Base-by-base conservation (phyloP, 37 sponge, comb jelly and placozoan genomes). In the Tethya wilhelma region DNA sequence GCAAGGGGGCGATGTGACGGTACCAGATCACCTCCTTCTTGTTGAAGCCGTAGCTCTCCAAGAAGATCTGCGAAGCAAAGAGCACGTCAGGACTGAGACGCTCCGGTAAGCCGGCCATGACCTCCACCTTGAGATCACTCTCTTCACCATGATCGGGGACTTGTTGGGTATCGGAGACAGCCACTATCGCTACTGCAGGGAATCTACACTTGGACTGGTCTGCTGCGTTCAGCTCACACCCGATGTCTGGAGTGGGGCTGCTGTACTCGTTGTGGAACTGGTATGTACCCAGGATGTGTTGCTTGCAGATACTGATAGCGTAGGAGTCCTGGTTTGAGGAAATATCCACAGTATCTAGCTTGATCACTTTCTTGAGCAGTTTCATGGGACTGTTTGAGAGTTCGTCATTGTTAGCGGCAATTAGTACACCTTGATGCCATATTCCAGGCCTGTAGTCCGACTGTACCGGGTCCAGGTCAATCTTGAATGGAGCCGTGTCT, bases 21-120 rank as follows among this genome's bases (percentile, higher is more conserved):
- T 81, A 74, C 90, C 91, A 91, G 38, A 91, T 78, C 3, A n/a
- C 0, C 69, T 91, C 91, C 2, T 56, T 56, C 29, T 77, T 22
- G 71, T 59, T 68, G 79, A 77, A 82, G 9, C 78, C 77, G 33
- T 74, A 79, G 2, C 8, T 32, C 30, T 49, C 38, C 26, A 90
- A 53, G 42, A 90, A 85, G 43, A 56, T 44, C 11, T 43, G 71
- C 2, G 87, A 81, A 19, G 66, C 72, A 20, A 63, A 44, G 38
- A 86, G 78, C 20, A 71, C 20, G 26, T 29, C 29, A 0, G 81
- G 71, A 2, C 9, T 25, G 22, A 29, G 38, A 2, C 42, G 44
- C 0, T 26, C 59, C n/a, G 70, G 44, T 2, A 80, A 40, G 39
- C 81, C 81, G 12, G 62, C 70, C 7, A 40, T 25, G 3, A 33